Base-by-base conservation (phyloP, 1,140 invertebrate species). In the Melanaphis sacchari region DNA sequence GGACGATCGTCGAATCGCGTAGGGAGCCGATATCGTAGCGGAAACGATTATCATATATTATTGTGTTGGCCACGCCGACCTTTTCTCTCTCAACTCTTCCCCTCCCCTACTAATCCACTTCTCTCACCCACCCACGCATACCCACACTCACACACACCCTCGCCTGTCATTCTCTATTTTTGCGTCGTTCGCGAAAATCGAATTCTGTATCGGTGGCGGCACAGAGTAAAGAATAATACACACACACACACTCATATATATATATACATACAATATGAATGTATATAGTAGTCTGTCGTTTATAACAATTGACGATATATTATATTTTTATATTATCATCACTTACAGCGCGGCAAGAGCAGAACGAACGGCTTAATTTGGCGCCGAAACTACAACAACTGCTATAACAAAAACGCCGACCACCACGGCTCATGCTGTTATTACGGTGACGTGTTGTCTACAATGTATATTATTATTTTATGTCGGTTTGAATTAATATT, bases 271-370 rank as follows among this genome's bases (percentile, higher is more conserved):
- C 6, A 76, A n/a, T n/a, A 36, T 26, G 5, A 21, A 21, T 52
- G 22, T 22, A 31, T 59, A 59, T 59, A 59, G 54, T 31, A 31
- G 59, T n/a, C 11, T 4, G 11, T 15, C 6, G 59, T 15, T 1
- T 15, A 59, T n/a, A n/a, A n/a, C 59, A n/a, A n/a, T n/a, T n/a
- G n/a, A 76, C 59, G n/a, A 76, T n/a, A 5, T 26, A 54, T 31
- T 66, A n/a, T 66, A 66, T 66, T 66, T 66, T n/a, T n/a, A n/a
- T 66, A 66, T n/a, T 76, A 76, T 76, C n/a, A 76, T 76, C 31
- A 76, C 31, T n/a, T 66, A 15, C 59, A n/a, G 15, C 31, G 59
- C 15, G 11, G 5, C 59, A 26, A 4, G 31, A 36, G 59, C n/a
- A n/a, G 31, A 15, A 21, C 59, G 31, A 2, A 76, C 59, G 59